Conservation (phyloP, 2,113 vertebrate species). For the Anser cygnoides region DNA sequence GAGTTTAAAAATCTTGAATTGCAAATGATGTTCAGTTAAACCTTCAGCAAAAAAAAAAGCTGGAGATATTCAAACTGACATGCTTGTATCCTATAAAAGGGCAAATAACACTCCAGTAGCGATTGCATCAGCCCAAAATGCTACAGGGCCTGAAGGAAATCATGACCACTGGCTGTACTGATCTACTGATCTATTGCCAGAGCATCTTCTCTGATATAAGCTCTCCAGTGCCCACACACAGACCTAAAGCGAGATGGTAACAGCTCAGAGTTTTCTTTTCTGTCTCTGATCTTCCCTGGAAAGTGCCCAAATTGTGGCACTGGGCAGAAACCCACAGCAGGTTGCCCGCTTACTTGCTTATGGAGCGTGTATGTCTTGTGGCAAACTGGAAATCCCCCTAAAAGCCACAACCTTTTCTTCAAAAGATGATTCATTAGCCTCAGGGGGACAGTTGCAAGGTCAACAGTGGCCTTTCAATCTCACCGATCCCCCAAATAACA, state of each 20-base stretch:
- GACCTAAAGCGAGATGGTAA: background rate
- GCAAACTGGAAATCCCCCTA: background rate
- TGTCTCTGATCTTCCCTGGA: background rate
- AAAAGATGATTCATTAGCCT: background rate
- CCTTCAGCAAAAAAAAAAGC: background rate
- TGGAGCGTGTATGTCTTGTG: background rate
- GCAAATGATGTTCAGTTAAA: background rate
- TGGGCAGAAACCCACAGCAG: background rate
- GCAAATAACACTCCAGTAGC: background rate
- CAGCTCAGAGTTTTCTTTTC: background rate
- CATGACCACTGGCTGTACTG: accelerated
- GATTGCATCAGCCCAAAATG: background rate
- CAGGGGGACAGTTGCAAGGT: background rate
- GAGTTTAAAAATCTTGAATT: background rate
- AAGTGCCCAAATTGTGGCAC: background rate
- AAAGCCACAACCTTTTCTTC: background rate
- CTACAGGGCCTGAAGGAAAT: background rate
- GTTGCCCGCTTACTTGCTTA: background rate
- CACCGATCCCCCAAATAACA: background rate
- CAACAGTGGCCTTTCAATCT: background rate
- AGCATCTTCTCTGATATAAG: background rate
- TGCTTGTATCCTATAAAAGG: background rate
- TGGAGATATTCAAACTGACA: background rate
- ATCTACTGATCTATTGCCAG: background rate
- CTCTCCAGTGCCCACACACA: background rate